phyloP scores from a whole-genome alignment of 2,888 invertebrate species.

The Hyposoter didymator region DNA sequence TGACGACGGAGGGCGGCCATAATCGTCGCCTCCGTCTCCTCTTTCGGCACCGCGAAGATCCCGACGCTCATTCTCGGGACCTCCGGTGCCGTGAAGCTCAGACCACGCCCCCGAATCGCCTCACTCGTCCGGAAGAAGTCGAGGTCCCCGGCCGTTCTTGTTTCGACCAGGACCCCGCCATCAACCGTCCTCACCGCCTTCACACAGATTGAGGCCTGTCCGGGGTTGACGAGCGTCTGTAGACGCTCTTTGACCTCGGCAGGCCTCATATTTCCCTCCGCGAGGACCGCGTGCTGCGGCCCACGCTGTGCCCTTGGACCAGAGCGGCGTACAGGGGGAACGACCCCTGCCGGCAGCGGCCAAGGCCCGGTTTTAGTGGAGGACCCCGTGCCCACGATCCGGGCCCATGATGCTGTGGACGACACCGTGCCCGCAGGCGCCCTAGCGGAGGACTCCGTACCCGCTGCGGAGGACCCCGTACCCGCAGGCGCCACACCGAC shows the following conservation, averaged over 20 bases:
- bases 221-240: conserved; percentile 19
- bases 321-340: background rate
- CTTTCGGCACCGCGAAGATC: background rate
- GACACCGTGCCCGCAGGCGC: background rate
- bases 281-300: background rate
- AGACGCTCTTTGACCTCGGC: conserved; percentile 15
- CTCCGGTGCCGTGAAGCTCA: conserved; percentile 7
- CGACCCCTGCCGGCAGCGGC: background rate
- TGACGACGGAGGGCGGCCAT: background rate
- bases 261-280: background rate
- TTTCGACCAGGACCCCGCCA: conserved; percentile 27
- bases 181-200: background rate
- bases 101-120: background rate
- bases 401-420: background rate
- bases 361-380: background rate
- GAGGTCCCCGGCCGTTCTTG: conserved; percentile 2
- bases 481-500: background rate
- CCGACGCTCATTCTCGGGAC: background rate
- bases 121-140: conserved; percentile 2
- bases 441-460: background rate
- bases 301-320: background rate
- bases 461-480: background rate
- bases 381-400: background rate
- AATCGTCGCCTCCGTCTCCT: background rate
- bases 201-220: background rate